Evolutionary conservation across 37 sponge, comb jelly and placozoan species (phyloP).

Genomic region (Chondrosia reniformis): DNA sequence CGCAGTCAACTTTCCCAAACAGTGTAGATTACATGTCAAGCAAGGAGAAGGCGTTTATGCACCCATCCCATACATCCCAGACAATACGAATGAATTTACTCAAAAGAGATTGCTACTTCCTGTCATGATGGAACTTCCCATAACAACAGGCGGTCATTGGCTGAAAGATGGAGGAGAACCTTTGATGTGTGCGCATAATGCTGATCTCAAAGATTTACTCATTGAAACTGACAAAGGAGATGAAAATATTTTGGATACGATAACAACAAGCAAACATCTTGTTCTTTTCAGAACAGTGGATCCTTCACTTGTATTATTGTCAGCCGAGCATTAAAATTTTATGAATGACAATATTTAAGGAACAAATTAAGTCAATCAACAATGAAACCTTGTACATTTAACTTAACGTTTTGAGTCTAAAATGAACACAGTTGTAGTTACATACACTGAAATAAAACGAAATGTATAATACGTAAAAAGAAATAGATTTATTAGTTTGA

Average conservation of each 20-base stretch:
- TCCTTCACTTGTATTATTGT: constrained; percentile 49
- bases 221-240: constrained; percentile 9
- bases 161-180: constrained; percentile 30
- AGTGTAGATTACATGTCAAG: constrained; percentile 43
- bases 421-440: too few species aligned
- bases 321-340: too few species aligned
- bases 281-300: constrained; percentile 42
- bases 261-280: constrained; percentile 12
- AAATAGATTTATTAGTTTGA: too few species aligned
- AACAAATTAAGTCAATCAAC: too few species aligned
- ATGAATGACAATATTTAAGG: too few species aligned
- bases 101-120: constrained; percentile 26
- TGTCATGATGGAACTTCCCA: constrained; percentile 31
- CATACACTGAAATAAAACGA: too few species aligned
- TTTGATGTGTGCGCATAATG: constrained; percentile 41
- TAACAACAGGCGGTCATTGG: constrained; percentile 35
- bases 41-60: constrained; percentile 33
- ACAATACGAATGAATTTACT: constrained; percentile 43
- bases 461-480: too few species aligned
- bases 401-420: too few species aligned
- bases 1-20: constrained; percentile 31
- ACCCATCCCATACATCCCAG: constrained; percentile 43
- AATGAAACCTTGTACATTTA: too few species aligned
- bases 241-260: constrained; percentile 23
- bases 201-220: constrained; percentile 24